Conservation (phyloP, 2,797 vertebrate species). For the Acanthurus leucopareius region DNA sequence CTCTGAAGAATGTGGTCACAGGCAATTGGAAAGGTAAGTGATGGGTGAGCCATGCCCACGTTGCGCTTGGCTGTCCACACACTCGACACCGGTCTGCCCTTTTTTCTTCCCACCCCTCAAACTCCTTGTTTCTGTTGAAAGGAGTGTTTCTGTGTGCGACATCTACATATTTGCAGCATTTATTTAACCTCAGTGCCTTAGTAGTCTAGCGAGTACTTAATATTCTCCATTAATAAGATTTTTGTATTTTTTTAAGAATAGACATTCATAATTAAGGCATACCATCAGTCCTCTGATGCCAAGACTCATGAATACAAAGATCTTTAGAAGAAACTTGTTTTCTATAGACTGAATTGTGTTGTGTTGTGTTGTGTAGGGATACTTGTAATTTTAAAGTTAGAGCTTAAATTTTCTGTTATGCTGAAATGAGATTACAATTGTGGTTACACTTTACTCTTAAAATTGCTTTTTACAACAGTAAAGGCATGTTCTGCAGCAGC, state of each 20-base stretch:
- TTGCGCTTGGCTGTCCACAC: slow-evolving; percentile 31
- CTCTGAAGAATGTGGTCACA: slow-evolving; percentile 83
- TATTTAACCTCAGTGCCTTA: not conserved
- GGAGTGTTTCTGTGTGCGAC: slow-evolving; percentile 38
- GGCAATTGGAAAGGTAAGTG: slow-evolving; percentile 81
- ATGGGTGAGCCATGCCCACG: slow-evolving; percentile 57
- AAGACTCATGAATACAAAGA: not conserved
- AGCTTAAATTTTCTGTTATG: not conserved
- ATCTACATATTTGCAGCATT: slow-evolving; percentile 28
- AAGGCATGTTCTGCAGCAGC: slow-evolving; percentile 60
- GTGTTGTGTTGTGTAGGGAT: slow-evolving; percentile 28
- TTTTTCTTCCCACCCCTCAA: slow-evolving; percentile 5
- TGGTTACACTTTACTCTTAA: slow-evolving; percentile 14
- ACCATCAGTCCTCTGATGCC: not conserved
- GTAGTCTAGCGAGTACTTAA: slow-evolving; percentile 3
- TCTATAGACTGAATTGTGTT: slow-evolving; percentile 21
- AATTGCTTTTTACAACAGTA: slow-evolving; percentile 35
- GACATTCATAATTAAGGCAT: not conserved
- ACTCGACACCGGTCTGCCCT: slow-evolving; percentile 29
- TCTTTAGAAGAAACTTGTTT: not conserved
- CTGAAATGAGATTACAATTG: slow-evolving; percentile 1
- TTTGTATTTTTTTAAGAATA: slow-evolving; percentile 12
- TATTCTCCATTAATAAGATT: slow-evolving; percentile 9
- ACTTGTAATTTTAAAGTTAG: slow-evolving; percentile 2
- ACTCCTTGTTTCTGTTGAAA: not conserved